These are phyloP conservation scores for Geotrypetes seraphini DNA, from an alignment of 2,797 vertebrate species.

Conservation along the genomic window DNA sequence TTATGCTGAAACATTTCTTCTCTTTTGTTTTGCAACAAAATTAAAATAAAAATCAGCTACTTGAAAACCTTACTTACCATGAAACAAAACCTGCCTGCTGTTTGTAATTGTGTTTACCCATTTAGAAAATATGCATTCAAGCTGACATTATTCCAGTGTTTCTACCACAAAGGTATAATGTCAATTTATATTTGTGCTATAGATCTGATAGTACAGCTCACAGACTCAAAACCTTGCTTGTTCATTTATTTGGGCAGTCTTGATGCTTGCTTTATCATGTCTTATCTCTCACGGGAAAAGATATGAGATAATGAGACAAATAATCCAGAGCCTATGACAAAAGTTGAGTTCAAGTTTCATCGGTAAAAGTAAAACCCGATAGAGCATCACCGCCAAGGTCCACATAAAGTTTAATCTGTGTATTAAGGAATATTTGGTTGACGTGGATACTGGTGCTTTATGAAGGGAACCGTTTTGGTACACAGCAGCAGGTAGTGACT, in stretches of 20 bases:
- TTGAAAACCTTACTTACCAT: not conserved
- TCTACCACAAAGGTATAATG: constrained; percentile 9
- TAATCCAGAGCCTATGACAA: too few species aligned
- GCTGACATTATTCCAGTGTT: not conserved
- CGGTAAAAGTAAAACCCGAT: too few species aligned
- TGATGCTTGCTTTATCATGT: not conserved
- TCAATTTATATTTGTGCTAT: not conserved
- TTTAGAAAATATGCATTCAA: not conserved
- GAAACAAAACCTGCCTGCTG: not conserved
- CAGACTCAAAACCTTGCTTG: constrained; percentile 8
- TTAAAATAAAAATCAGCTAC: constrained; percentile 2
- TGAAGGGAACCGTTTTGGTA: constrained; percentile 1
- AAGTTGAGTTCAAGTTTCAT: too few species aligned
- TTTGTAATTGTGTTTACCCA: not conserved
- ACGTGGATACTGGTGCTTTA: too few species aligned
- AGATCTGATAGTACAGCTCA: not conserved
- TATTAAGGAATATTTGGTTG: too few species aligned
- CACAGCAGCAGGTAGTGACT: not conserved
- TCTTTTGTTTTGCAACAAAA: not conserved
- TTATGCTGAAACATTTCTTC: constrained; percentile 19
- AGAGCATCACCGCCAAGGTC: too few species aligned
- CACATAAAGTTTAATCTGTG: too few species aligned
- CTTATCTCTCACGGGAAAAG: too few species aligned
- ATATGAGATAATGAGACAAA: too few species aligned
- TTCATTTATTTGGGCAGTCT: constrained; percentile 2